A percentile compares a stretch with the other conserved stretches of the same genome.
These are phyloP conservation scores for Lepidurus packardi DNA, from an alignment of 1,140 invertebrate species.

Conservation along the genomic window DNA sequence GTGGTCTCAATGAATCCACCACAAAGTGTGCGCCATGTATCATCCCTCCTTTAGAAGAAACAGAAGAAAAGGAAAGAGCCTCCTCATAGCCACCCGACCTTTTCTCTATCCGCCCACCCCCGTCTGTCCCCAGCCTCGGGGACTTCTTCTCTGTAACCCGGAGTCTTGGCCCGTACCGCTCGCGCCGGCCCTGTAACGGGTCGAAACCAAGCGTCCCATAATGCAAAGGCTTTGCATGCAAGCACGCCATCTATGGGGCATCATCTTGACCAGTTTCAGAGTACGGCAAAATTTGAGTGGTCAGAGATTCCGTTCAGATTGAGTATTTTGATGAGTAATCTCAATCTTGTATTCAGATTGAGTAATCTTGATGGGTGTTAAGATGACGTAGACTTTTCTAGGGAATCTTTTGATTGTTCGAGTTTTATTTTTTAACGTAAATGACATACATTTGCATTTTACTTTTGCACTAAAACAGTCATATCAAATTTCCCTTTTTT, in stretches of 20 bases:
- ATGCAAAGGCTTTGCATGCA: background rate
- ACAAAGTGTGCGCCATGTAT: slow-evolving; percentile 4
- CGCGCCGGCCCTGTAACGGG: background rate
- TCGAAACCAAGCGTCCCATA: background rate
- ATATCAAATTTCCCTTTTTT: background rate
- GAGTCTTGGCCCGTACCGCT: background rate
- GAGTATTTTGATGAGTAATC: too few species aligned
- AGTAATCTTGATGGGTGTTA: too few species aligned
- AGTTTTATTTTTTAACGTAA: background rate
- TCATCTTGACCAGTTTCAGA: too few species aligned
- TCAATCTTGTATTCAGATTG: too few species aligned
- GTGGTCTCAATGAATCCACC: slow-evolving; percentile 8
- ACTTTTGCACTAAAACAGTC: background rate
- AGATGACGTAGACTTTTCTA: too few species aligned
- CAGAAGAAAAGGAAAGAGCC: background rate
- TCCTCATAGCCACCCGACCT: background rate
- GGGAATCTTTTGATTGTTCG: too few species aligned
- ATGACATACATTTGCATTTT: background rate
- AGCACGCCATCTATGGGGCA: background rate
- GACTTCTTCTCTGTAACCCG: background rate
- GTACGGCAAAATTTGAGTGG: too few species aligned
- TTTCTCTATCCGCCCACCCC: background rate
- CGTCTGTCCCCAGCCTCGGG: background rate
- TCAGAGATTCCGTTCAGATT: too few species aligned
- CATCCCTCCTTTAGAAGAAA: background rate